These are phyloP conservation scores for Ctenopoma multispine DNA, from an alignment of 2,797 vertebrate genomes.

Conservation along the genomic window DNA sequence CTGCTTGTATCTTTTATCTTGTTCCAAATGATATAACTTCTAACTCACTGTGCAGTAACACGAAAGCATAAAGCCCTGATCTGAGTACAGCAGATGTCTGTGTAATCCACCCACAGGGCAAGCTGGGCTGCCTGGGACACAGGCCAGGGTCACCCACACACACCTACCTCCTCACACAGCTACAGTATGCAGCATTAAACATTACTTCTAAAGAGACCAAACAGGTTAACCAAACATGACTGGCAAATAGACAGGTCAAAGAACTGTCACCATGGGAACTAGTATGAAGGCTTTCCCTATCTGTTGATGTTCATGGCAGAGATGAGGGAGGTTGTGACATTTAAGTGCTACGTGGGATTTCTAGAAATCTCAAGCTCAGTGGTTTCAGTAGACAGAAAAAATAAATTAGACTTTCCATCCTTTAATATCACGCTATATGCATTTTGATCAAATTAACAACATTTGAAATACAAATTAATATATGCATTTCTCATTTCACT, in stretches of 20 bases:
- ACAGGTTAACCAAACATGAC: conserved; percentile 41
- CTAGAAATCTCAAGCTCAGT: background rate
- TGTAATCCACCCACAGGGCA: conserved; percentile 48
- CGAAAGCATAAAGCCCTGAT: conserved; percentile 44
- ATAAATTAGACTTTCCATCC: background rate
- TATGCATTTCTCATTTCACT: conserved; percentile 22
- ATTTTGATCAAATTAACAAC: background rate
- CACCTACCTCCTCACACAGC: conserved; percentile 30
- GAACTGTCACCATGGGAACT: conserved; percentile 54
- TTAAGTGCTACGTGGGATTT: background rate
- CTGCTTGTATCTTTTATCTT: background rate
- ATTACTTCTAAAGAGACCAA: conserved; percentile 22
- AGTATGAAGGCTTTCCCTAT: background rate
- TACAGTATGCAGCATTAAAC: conserved; percentile 23
- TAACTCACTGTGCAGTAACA: conserved; percentile 3
- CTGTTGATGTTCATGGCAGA: background rate
- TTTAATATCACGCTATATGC: conserved; percentile 1
- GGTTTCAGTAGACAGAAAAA: background rate
- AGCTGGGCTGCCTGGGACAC: conserved; percentile 50
- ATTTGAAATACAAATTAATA: conserved; percentile 3
- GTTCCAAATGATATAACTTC: background rate
- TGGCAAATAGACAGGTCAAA: conserved; percentile 44
- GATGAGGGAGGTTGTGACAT: conserved; percentile 9
- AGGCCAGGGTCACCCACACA: conserved; percentile 53
- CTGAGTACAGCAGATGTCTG: conserved; percentile 57